These are phyloP conservation scores for Trichogramma evanescens DNA, from an alignment of 2,888 invertebrate species.

Conservation along the genomic window DNA sequence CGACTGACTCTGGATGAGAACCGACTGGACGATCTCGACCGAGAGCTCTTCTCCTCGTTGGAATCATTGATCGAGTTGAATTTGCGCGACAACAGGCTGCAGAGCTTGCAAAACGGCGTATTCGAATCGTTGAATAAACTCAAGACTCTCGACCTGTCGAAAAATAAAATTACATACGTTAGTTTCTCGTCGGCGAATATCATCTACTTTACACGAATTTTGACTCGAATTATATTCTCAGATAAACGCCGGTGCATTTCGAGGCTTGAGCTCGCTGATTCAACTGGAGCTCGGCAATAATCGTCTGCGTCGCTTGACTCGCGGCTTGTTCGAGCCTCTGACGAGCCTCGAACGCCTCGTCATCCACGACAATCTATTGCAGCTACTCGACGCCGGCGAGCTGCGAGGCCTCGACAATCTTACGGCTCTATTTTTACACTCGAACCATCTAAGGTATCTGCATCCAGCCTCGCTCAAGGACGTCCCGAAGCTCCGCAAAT, in stretches of 20 bases:
- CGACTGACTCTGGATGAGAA: constrained; percentile 64
- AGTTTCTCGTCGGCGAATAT: background rate
- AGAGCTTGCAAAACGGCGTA: constrained; percentile 53
- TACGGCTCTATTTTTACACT: constrained; percentile 62
- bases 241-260: constrained; percentile 36
- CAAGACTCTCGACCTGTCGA: constrained; percentile 60
- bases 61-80: constrained; percentile 61
- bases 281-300: constrained; percentile 68
- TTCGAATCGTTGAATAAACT: constrained; percentile 54
- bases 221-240: constrained; percentile 17
- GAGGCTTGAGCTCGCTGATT: constrained; percentile 44
- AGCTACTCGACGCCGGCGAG: constrained; percentile 55
- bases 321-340: constrained; percentile 55
- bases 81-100: constrained; percentile 61
- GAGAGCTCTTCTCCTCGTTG: constrained; percentile 54
- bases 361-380: constrained; percentile 63
- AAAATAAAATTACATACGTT: constrained; percentile 56
- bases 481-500: constrained; percentile 60
- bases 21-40: constrained; percentile 54
- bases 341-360: constrained; percentile 59
- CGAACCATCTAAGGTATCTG: constrained; percentile 61
- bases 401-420: constrained; percentile 61
- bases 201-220: background rate
- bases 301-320: constrained; percentile 53
- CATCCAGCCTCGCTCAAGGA: constrained; percentile 59